A percentile compares a stretch with the other conserved stretches of the same genome.
phyloP scores from a whole-genome alignment of 2,888 invertebrate genomes.

The Protonemura montana region DNA sequence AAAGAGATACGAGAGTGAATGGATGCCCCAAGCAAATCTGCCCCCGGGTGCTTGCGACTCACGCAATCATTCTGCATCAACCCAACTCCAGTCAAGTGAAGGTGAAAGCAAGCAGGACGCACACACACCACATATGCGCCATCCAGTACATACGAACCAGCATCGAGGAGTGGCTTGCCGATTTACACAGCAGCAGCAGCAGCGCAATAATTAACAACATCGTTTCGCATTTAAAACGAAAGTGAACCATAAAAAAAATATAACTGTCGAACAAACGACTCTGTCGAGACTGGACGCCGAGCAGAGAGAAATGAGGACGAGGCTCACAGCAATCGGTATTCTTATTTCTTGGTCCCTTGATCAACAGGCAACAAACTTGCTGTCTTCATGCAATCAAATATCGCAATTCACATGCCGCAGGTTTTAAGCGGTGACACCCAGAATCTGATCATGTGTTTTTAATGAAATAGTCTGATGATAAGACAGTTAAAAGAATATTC shows the following conservation, averaged over 20 bases:
- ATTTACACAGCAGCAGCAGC: not conserved
- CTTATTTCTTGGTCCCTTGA: not conserved
- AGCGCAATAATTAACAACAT: constrained; percentile 15
- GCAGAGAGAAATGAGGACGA: not conserved
- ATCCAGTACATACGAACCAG: not conserved
- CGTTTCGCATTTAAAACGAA: constrained; percentile 31
- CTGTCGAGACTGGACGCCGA: not conserved
- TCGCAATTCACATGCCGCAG: too few relatives aligned
- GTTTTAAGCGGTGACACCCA: too few relatives aligned
- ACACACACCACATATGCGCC: not conserved
- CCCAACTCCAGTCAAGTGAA: not conserved
- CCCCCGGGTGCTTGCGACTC: not conserved
- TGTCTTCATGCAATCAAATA: too few relatives aligned
- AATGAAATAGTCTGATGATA: too few relatives aligned
- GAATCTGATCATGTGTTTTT: too few relatives aligned
- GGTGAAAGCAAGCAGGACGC: constrained; percentile 19
- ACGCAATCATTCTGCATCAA: not conserved
- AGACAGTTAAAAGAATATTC: too few relatives aligned
- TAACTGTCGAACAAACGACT: not conserved
- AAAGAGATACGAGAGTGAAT: not conserved
- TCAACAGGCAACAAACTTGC: too few relatives aligned
- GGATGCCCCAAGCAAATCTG: not conserved
- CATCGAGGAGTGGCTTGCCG: not conserved
- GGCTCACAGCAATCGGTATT: not conserved
- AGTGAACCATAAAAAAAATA: constrained; percentile 22